phyloP scores from a whole-genome alignment of 2,888 invertebrate genomes.

The Thysanoteuthis rhombus region DNA sequence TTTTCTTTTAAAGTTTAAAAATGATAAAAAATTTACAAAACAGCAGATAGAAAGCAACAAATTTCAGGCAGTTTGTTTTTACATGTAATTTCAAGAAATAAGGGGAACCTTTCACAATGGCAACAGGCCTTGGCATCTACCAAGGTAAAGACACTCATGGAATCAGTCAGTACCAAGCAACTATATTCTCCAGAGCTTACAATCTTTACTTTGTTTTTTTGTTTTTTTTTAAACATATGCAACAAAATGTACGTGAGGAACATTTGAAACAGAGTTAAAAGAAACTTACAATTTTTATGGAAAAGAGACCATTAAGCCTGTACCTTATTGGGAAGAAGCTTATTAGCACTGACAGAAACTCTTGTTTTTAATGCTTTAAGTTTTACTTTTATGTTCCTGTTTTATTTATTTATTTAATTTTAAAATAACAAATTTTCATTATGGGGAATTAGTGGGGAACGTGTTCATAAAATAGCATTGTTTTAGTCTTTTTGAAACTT shows the following conservation, averaged over 20 bases:
- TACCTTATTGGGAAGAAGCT: too few species aligned
- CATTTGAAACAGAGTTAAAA: neutral
- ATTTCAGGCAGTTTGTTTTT: neutral
- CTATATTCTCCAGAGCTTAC: neutral
- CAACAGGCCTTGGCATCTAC: too few species aligned
- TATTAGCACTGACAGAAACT: too few species aligned
- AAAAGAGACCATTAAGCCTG: neutral
- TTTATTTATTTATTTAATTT: too few species aligned
- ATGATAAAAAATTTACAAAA: neutral
- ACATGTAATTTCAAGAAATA: neutral
- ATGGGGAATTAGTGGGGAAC: too few species aligned
- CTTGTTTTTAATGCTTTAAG: too few species aligned
- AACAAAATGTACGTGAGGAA: neutral
- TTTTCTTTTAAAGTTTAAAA: too few species aligned
- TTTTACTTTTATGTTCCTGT: too few species aligned
- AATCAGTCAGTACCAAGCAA: neutral
- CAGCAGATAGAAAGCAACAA: neutral
- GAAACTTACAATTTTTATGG: neutral
- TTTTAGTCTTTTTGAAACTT: too few species aligned
- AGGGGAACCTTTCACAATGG: neutral
- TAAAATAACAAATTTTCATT: too few species aligned
- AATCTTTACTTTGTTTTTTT: neutral
- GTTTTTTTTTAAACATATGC: neutral
- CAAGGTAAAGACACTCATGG: neutral
- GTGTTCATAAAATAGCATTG: too few species aligned